A percentile compares a stretch with the other conserved stretches of the same genome.
These are phyloP conservation scores for Bos indicus DNA, from an alignment of 2,113 vertebrate species.

Conservation along the genomic window DNA sequence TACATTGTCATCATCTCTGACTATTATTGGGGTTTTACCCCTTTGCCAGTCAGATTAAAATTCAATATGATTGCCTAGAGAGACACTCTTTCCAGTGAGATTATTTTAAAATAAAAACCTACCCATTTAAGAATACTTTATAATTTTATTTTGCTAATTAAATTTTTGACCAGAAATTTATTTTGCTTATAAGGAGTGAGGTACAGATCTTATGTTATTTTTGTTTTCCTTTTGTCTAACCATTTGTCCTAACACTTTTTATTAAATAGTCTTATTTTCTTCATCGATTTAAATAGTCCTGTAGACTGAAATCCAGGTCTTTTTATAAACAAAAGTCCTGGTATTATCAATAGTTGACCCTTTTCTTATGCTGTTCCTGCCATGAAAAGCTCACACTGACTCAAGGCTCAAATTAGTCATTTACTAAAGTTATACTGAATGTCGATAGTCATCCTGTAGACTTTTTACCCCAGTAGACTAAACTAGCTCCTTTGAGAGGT, in stretches of 20 bases:
- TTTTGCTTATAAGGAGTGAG: not conserved
- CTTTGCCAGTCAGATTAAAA: not conserved
- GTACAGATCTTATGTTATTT: not conserved
- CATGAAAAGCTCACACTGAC: not conserved
- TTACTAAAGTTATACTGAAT: not conserved
- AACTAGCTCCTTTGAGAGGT: not conserved
- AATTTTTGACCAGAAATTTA: not conserved
- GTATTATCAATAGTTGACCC: not conserved
- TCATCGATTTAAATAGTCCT: not conserved
- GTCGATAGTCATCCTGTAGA: not conserved
- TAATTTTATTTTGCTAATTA: not conserved
- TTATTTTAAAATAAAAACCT: conserved; percentile 23
- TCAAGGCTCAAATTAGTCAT: not conserved
- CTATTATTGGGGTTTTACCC: not conserved
- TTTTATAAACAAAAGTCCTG: not conserved
- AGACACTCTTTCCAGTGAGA: not conserved
- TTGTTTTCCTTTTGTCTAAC: not conserved
- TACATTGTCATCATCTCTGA: not conserved
- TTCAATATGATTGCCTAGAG: not conserved
- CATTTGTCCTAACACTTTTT: not conserved
- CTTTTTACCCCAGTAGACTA: not conserved
- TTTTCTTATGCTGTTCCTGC: not conserved
- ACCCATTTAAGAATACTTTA: not conserved
- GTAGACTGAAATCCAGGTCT: not conserved
- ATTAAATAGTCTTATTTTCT: not conserved